Percentiles rank a stretch among this genome's conserved stretches.
phyloP scores from a whole-genome alignment of 2,888 invertebrate species.

The Thecophora atra region DNA sequence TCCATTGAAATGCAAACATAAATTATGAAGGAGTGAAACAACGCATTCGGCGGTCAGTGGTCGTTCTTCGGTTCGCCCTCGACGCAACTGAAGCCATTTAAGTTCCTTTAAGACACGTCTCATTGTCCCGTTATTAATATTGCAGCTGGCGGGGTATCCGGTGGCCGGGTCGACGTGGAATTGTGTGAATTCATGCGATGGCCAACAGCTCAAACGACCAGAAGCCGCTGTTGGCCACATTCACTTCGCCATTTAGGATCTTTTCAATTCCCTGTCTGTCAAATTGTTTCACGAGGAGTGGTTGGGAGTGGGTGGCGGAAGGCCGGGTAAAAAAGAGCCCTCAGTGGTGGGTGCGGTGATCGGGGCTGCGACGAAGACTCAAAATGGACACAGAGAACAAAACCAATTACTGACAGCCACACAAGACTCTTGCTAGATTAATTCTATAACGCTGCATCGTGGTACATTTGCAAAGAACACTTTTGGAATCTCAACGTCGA shows the following conservation, averaged over 20 bases:
- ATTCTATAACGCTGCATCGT: too few relatives aligned
- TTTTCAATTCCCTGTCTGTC: slow-evolving; percentile 40
- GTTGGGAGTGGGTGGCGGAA: slow-evolving; percentile 4
- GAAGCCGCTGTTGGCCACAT: not conserved
- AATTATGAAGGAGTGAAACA: slow-evolving; percentile 58
- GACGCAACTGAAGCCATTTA: slow-evolving; percentile 51
- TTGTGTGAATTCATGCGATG: slow-evolving; percentile 36
- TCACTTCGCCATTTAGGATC: slow-evolving; percentile 35
- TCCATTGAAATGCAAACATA: slow-evolving; percentile 63
- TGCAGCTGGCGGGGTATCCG: slow-evolving; percentile 45
- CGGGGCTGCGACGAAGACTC: too few relatives aligned
- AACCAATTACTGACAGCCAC: too few relatives aligned
- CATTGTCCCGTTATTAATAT: slow-evolving; percentile 61
- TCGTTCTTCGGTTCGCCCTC: not conserved
- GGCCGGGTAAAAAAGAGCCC: not conserved
- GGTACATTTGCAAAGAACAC: too few relatives aligned
- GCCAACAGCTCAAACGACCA: slow-evolving; percentile 19
- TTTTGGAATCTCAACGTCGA: not conserved
- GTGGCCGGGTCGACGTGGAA: slow-evolving; percentile 27
- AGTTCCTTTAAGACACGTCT: slow-evolving; percentile 57
- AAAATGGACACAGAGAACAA: too few relatives aligned
- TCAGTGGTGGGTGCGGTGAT: slow-evolving; percentile 11
- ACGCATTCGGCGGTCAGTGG: too few relatives aligned
- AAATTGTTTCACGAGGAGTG: slow-evolving; percentile 28
- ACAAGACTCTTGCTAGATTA: not conserved